Evolutionary conservation across 1,140 invertebrate genomes (phyloP).

Genomic region (Bombus huntii): DNA sequence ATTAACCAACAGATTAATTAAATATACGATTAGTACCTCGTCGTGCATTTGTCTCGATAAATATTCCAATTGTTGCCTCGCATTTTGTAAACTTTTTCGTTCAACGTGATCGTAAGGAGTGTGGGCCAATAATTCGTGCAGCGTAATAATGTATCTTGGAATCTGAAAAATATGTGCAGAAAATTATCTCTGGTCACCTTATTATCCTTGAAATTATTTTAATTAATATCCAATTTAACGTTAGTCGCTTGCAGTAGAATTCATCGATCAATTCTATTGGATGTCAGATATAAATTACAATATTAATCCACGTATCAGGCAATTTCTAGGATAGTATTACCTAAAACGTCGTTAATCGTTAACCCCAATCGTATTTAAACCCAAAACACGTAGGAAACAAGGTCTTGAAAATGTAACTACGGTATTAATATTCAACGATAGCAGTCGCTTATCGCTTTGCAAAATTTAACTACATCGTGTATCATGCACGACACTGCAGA

Average conservation of each 20-base stretch:
- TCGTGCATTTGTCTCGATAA: slow-evolving; percentile 93
- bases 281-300: not conserved
- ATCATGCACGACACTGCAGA: not conserved
- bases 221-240: not conserved
- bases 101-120: slow-evolving; percentile 98
- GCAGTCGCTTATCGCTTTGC: not conserved
- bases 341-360: not conserved
- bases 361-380: not conserved
- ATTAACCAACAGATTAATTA: not conserved
- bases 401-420: not conserved
- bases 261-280: not conserved
- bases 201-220: not conserved
- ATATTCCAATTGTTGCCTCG: slow-evolving; percentile 94
- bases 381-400: not conserved
- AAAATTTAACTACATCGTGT: not conserved
- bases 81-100: slow-evolving; percentile 93
- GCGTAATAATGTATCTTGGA: slow-evolving; percentile 95
- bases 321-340: not conserved
- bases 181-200: not conserved
- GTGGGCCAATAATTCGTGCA: slow-evolving; percentile 95
- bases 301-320: not conserved
- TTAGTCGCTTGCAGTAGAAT: not conserved
- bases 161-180: slow-evolving; percentile 85
- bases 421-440: not conserved
- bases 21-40: slow-evolving; percentile 84